Evolutionary conservation across 2,888 invertebrate species (phyloP), one percentile per base, ranked within the genome.

Genomic region (Agriopis leucophaearia): DNA sequence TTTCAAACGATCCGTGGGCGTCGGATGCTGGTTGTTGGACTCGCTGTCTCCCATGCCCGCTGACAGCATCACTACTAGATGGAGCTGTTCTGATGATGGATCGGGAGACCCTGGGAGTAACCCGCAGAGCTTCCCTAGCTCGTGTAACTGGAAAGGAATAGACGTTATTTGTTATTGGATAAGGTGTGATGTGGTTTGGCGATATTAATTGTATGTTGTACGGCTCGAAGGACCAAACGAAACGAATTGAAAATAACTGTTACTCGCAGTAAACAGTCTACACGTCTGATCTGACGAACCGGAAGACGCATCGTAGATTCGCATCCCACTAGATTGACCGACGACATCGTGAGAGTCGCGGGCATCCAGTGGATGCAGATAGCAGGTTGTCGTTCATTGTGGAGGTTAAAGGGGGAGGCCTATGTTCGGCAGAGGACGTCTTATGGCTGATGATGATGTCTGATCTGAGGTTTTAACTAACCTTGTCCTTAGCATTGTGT

Each of bases 111-210:
- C 97, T 0, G 99, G 99, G 88, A 99, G 95, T 9, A 99, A 91
- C 0, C 99, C 99, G 86, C 99, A 99, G 4, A 99, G 90, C 80
- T 97, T 96, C 7, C 99, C 99, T 66, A 99, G 92, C 76, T 97
- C 96, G 77, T 96, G 95, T 50, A 98, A 91, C 97, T 98, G 87
- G 1, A 71, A 70, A n/a, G n/a, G n/a, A 5, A 15, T 15, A 61
- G 47, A 36, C 10, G 35, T 50, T 56, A 47, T 5, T 15, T 48
- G 3, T 6, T 35, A 3, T n/a, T 12, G 44, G 18, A 16, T 42
- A 16, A 35, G 40, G 27, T 16, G 38, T 13, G 8, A 50, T 12
- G 10, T 27, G 8, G 50, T 1, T 12, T 12, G 12, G 13, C 12
- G 50, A 27, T 18, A 9, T 50, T 10, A 38, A 10, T 50, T 9